Evolutionary conservation across 2,797 vertebrate species (phyloP), one percentile per base, ranked within the genome.

Genomic region (Geotrypetes seraphini): DNA sequence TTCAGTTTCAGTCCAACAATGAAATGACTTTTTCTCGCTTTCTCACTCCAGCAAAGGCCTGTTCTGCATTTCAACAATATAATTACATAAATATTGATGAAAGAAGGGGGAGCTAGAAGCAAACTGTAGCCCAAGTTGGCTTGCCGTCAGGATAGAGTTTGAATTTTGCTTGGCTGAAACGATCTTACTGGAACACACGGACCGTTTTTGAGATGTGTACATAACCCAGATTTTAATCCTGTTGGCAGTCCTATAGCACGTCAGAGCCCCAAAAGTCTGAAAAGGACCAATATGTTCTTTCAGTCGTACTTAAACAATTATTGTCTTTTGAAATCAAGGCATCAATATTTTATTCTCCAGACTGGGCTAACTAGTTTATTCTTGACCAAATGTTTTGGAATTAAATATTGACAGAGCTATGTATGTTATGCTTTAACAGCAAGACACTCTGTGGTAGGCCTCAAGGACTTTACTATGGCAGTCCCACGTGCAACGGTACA

Each of bases 301-400:
- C 28, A 30, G 17, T 15, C 6, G 7, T 25, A 31, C 24, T 48
- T 37, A 24, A 30, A 17, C 22, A 23, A 58, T n/a, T 5, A 21
- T 36, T 38, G 39, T 43, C 37, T 43, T 34, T 13, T 50, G 39
- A 36, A 51, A 25, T 50, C 31, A 47, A 36, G 26, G 30, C 43
- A 33, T 56, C 29, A 50, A 36, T 23, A 50, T 49, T 60, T 43
- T 34, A 43, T 36, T 40, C 47, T 51, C 49, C 34, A 60, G 31
- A 41, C 39, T 50, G 56, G 63, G 16, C 41, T 55, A 49, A 40
- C 39, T 49, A 50, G 41, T 25, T 26, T n/a, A 2, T 31, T 47
- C 28, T 49, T 65, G 41, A 55, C 45, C 63, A 28, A 49, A 39
- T 4, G 3, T 43, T 58, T 50, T 42, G 56, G 47, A 50, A 31